phyloP scores from a whole-genome alignment of 1,140 invertebrate genomes.

The Bathynomus jamesi region DNA sequence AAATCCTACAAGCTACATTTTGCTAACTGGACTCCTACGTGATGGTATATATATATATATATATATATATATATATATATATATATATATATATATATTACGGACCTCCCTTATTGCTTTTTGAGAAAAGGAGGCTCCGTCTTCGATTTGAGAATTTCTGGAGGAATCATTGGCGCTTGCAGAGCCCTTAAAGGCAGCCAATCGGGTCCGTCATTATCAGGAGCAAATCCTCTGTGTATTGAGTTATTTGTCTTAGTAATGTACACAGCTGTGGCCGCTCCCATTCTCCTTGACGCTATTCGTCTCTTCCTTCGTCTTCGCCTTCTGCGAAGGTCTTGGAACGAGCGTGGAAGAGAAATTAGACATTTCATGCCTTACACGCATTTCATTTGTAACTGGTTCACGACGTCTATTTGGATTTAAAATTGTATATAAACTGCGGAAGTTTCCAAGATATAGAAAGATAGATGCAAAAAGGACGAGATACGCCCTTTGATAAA shows the following conservation, averaged over 20 bases:
- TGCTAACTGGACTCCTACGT: no score
- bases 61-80: slow-evolving; percentile 12
- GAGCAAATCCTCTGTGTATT: not conserved
- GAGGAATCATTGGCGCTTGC: not conserved
- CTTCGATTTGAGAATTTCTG: not conserved
- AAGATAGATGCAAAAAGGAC: no score
- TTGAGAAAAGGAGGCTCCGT: not conserved
- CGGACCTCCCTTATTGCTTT: not conserved
- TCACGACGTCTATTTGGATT: no score
- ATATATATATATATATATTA: slow-evolving; percentile 10
- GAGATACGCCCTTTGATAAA: no score
- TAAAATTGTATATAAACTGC: no score
- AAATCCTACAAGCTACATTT: no score
- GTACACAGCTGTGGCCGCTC: not conserved
- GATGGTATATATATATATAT: slow-evolving; percentile 6
- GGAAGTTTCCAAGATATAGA: no score
- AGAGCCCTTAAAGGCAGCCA: not conserved
- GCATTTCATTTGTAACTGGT: not conserved
- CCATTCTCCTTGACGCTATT: not conserved
- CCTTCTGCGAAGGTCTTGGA: not conserved
- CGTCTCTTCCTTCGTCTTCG: not conserved
- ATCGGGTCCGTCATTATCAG: not conserved
- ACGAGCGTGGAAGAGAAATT: not conserved
- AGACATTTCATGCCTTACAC: not conserved
- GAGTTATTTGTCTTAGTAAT: not conserved